Percentiles rank a stretch among this genome's conserved stretches.
phyloP scores from a whole-genome alignment of 2,113 vertebrate species.

The Columbina picui region DNA sequence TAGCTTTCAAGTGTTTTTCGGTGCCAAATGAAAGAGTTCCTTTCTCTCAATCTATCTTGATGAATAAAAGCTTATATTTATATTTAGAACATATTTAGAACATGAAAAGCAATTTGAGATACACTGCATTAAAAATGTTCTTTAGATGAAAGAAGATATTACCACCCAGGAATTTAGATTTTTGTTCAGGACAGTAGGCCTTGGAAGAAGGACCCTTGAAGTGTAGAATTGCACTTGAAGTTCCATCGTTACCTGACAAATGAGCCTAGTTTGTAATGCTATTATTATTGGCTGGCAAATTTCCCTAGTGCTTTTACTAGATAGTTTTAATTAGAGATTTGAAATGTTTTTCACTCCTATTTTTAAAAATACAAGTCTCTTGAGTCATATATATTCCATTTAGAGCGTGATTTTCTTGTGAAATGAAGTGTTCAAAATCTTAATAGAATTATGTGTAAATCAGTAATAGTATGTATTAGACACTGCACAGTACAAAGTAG shows the following conservation, averaged over 20 bases:
- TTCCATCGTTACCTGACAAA: neutral
- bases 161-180: neutral
- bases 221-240: neutral
- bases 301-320: neutral
- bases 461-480: neutral
- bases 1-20: neutral
- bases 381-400: neutral
- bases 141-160: neutral
- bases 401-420: neutral
- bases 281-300: neutral
- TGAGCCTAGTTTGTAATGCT: neutral
- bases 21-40: neutral
- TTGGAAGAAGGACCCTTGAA: neutral
- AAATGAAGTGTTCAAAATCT: neutral
- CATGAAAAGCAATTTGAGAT: neutral
- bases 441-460: neutral
- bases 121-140: neutral
- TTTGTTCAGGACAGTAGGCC: neutral
- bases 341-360: neutral
- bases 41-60: neutral
- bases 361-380: neutral
- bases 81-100: neutral
- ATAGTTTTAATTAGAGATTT: neutral
- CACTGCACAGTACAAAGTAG: neutral
- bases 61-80: neutral